Conservation (phyloP, 2,113 vertebrate species). For the Lophura nycthemera region DNA sequence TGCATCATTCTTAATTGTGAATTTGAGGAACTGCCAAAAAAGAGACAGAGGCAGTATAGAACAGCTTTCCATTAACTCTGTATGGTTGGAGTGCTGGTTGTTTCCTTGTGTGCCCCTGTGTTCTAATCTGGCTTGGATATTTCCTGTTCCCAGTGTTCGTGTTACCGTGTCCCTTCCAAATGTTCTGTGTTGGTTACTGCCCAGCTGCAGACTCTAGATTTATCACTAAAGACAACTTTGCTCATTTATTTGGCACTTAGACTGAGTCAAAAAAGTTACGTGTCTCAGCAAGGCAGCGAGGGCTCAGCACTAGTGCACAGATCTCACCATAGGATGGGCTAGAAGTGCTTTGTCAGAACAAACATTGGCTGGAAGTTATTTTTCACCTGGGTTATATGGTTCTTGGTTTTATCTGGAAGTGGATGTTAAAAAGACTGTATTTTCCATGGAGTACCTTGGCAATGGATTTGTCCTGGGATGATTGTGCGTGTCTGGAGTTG, state of each 20-base stretch:
- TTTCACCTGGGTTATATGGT: background rate
- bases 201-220: background rate
- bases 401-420: background rate
- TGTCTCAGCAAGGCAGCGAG: background rate
- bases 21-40: background rate
- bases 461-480: background rate
- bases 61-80: background rate
- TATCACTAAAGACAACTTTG: background rate
- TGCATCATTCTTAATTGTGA: constrained; percentile 12
- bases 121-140: background rate
- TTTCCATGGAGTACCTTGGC: background rate
- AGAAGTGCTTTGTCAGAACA: background rate
- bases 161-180: background rate
- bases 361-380: background rate
- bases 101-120: background rate
- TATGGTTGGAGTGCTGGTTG: background rate
- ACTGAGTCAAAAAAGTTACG: background rate
- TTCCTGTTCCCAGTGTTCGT: background rate
- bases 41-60: background rate
- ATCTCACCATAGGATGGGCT: background rate
- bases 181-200: background rate
- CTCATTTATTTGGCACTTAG: background rate
- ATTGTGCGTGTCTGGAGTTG: background rate
- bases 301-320: background rate
- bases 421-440: background rate